Evolutionary conservation across 1,140 invertebrate species (phyloP).

Genomic region (Lordiphosa clarofinis): DNA sequence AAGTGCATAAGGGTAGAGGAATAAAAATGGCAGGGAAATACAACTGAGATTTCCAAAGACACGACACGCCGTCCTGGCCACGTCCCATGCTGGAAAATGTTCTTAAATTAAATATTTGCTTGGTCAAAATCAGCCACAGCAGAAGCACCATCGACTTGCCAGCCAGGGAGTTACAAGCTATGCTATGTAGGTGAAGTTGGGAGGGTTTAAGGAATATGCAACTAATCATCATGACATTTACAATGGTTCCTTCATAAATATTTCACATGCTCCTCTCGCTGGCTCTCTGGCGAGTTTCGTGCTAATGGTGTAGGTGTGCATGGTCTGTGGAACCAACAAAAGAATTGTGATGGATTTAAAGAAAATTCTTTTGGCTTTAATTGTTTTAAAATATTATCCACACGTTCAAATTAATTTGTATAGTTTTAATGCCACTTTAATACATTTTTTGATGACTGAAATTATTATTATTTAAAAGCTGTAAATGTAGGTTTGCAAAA

Average conservation of each 20-base stretch:
- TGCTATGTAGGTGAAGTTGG: neutral
- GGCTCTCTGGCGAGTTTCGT: constrained; percentile 58
- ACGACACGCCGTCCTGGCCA: constrained; percentile 30
- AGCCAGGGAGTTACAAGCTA: neutral
- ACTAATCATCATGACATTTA: constrained; percentile 67
- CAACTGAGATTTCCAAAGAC: constrained; percentile 71
- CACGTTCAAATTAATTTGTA: neutral
- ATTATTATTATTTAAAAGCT: too few relatives aligned
- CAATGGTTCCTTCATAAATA: constrained; percentile 59
- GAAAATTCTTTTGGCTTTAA: too few relatives aligned
- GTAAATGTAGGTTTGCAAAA: too few relatives aligned
- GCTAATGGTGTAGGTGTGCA: constrained; percentile 41
- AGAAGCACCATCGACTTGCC: constrained; percentile 5
- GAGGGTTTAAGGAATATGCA: constrained; percentile 56
- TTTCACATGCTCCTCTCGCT: constrained; percentile 35
- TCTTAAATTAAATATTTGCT: constrained; percentile 71
- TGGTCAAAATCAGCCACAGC: constrained; percentile 60
- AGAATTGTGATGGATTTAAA: neutral
- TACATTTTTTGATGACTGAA: too few relatives aligned
- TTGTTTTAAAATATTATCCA: too few relatives aligned
- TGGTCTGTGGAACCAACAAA: too few relatives aligned
- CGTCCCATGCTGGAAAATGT: constrained; percentile 55
- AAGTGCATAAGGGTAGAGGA: constrained; percentile 15
- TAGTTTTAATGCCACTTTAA: too few relatives aligned
- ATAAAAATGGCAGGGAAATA: constrained; percentile 30